Evolutionary conservation across 2,797 vertebrate genomes (phyloP), one percentile per base, ranked within the genome.

Genomic region (Melanitta fusca): DNA sequence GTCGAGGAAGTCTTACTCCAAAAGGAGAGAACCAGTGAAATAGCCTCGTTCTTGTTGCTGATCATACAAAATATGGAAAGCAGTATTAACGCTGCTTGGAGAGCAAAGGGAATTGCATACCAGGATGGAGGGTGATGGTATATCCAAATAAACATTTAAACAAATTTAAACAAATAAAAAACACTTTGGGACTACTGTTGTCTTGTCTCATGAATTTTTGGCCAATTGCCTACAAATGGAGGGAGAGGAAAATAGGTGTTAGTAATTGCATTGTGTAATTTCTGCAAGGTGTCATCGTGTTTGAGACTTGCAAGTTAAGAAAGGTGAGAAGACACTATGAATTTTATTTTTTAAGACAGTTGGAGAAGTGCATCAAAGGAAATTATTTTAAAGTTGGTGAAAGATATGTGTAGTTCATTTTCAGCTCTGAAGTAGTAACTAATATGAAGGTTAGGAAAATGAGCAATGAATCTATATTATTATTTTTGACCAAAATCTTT

Each of bases 21-120:
- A n/a, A 36, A 39, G 32, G 21, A 62, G 8, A 13, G 15, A 77
- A 11, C 6, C 24, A 39, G 11, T 56, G 41, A 47, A 75, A 45
- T 36, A 73, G 25, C 19, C 1, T 5, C 0, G 0, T 66, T 70
- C 47, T 60, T 73, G 16, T 39, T 78, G 22, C n/a, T 68, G 19
- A 4, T 32, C 14, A 51, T 17, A 20, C 4, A 45, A 6, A 21
- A 41, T 25, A 8, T 36, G 61, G 70, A 20, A 60, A 80, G 43
- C 13, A 24, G 11, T 54, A 8, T 36, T 73, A 24, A 5, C 15
- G n/a, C 3, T 27, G 19, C 28, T 39, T 36, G 27, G 21, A 53
- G 43, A 73, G 34, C 36, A 54, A 80, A 74, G 10, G 51, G 15
- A 53, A 47, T 15, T 36, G 22, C 13, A 24, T 32, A 8, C 10